A percentile compares a stretch with the other conserved stretches of the same genome.
Conservation (phyloP, 2,888 invertebrate species). For the Oegoconia quadripuncta region DNA sequence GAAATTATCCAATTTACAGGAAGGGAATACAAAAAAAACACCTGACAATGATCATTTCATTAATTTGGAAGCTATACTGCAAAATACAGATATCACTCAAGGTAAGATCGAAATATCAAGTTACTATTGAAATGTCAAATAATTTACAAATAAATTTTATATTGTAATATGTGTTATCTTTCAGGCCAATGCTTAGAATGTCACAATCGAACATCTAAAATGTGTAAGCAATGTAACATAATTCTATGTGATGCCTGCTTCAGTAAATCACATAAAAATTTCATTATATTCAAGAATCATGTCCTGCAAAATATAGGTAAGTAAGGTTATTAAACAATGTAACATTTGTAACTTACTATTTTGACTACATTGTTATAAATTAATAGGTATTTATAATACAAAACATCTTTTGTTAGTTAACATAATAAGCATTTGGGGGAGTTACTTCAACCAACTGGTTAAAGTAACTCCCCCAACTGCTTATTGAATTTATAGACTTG, state of each 20-base stretch:
- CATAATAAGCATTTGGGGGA: too few relatives aligned
- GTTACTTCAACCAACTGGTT: too few relatives aligned
- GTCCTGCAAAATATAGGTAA: conserved; percentile 45
- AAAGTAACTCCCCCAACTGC: too few relatives aligned
- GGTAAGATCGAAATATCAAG: conserved; percentile 30
- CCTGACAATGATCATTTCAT: conserved; percentile 40
- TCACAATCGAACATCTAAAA: conserved; percentile 43
- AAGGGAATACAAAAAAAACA: conserved; percentile 12
- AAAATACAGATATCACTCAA: conserved; percentile 33
- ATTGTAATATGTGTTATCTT: conserved; percentile 11
- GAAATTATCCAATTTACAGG: conserved; percentile 14
- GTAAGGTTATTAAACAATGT: conserved; percentile 4
- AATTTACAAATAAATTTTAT: not conserved
- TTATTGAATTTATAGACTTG: too few relatives aligned
- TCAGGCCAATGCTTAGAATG: conserved; percentile 62
- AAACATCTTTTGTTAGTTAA: too few relatives aligned
- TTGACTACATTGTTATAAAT: too few relatives aligned
- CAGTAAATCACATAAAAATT: conserved; percentile 62
- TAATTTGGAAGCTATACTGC: conserved; percentile 47
- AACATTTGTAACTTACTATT: not conserved
- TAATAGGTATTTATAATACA: too few relatives aligned
- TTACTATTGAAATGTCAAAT: not conserved
- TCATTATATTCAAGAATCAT: conserved; percentile 65
- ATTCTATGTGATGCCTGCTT: conserved; percentile 62
- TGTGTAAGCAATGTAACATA: conserved; percentile 60